Conservation (phyloP, 2,888 invertebrate genomes). For the Hypomecis punctinalis region DNA sequence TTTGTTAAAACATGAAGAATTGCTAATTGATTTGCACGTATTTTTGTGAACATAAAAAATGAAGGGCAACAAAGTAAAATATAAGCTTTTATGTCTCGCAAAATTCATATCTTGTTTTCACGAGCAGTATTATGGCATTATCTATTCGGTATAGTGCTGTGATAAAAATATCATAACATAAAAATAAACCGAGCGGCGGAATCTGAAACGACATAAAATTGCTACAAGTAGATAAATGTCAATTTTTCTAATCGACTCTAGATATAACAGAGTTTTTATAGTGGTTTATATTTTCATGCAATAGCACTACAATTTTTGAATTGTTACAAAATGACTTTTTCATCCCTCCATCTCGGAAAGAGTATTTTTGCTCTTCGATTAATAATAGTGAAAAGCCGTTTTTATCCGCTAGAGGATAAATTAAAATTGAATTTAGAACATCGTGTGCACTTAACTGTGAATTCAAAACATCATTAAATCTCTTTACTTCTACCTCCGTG, state of each 20-base stretch:
- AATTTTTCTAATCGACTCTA: too few species aligned
- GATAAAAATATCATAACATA: conserved; percentile 7
- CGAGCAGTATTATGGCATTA: conserved; percentile 10
- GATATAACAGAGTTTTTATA: not conserved
- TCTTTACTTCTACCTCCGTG: too few species aligned
- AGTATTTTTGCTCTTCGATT: too few species aligned
- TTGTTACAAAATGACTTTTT: too few species aligned
- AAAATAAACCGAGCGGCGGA: conserved; percentile 6
- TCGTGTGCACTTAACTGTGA: too few species aligned
- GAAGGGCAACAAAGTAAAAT: not conserved
- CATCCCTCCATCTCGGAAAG: too few species aligned
- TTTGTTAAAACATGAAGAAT: too few species aligned
- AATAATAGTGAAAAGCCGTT: too few species aligned
- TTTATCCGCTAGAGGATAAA: too few species aligned
- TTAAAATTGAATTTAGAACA: too few species aligned
- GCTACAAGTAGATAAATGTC: not conserved
- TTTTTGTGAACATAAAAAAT: not conserved
- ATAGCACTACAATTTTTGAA: not conserved
- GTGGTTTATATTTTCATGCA: not conserved
- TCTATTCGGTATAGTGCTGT: conserved; percentile 4
- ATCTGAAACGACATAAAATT: not conserved
- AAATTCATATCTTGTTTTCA: conserved; percentile 18
- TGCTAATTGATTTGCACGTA: not conserved
- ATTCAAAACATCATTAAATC: too few species aligned
- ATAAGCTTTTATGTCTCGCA: conserved; percentile 18